phyloP scores from a whole-genome alignment of 2,797 vertebrate species.

The Hemibagrus guttatus region DNA sequence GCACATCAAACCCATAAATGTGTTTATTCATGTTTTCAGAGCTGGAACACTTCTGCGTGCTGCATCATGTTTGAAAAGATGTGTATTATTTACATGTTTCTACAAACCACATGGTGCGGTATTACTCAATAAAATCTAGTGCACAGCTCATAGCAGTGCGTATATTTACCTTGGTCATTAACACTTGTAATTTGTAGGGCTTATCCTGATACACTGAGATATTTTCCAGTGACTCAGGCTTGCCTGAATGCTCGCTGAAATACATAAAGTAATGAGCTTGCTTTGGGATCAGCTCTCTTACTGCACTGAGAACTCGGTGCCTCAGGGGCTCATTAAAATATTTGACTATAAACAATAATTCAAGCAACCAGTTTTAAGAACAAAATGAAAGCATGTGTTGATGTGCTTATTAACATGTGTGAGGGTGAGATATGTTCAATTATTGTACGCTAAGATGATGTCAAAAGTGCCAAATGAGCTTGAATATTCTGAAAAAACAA shows the following conservation, averaged over 20 bases:
- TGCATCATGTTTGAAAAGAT: background rate
- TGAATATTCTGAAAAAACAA: background rate
- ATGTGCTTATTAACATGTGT: conserved; percentile 53
- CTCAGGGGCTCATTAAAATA: conserved; percentile 49
- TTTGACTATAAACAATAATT: conserved; percentile 54
- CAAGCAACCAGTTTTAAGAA: conserved; percentile 47
- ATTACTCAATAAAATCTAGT: conserved; percentile 32
- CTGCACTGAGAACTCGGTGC: conserved; percentile 39
- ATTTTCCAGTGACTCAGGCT: conserved; percentile 56
- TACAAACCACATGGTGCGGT: background rate
- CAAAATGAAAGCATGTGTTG: conserved; percentile 49
- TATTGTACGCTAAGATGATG: conserved; percentile 37
- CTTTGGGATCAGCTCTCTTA: conserved; percentile 52
- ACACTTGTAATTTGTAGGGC: conserved; percentile 39
- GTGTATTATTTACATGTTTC: conserved; percentile 15
- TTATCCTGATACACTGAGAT: conserved; percentile 55
- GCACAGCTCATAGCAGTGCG: conserved; percentile 1
- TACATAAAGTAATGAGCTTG: conserved; percentile 59
- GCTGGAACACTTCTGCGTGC: background rate
- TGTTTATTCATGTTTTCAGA: background rate
- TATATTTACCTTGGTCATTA: conserved; percentile 39
- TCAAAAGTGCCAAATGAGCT: conserved; percentile 42
- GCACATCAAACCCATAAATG: conserved; percentile 4
- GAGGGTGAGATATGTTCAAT: conserved; percentile 50
- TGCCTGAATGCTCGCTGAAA: conserved; percentile 45